Percentiles rank a stretch among this genome's conserved stretches.
phyloP scores from a whole-genome alignment of 2,888 invertebrate genomes.

The Acleris emargana region DNA sequence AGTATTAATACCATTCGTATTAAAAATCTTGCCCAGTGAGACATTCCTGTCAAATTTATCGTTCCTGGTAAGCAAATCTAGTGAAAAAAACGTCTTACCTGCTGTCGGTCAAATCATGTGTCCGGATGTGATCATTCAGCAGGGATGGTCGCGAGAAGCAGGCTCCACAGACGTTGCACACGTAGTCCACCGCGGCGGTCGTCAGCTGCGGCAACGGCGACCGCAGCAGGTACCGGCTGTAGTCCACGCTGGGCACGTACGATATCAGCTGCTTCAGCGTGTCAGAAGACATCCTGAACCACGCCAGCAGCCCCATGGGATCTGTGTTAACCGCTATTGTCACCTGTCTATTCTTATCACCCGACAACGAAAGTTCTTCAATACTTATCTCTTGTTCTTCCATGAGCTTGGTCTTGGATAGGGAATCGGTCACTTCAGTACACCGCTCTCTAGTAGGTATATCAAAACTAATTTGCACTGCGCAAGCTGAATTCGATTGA shows the following conservation, averaged over 20 bases:
- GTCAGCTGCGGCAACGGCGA: conserved; percentile 44
- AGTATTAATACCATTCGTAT: no score
- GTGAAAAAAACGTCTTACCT: conserved; percentile 50
- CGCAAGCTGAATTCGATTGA: conserved; percentile 43
- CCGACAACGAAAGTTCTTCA: conserved; percentile 41
- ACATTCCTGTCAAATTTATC: no score
- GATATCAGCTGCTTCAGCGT: conserved; percentile 60
- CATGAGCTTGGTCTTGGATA: conserved; percentile 42
- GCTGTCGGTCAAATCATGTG: conserved; percentile 56
- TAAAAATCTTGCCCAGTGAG: no score
- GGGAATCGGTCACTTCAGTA: conserved; percentile 60
- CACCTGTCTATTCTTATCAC: conserved; percentile 41
- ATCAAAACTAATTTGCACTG: conserved; percentile 54
- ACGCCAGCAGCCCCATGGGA: conserved; percentile 60
- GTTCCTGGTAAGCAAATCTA: not conserved
- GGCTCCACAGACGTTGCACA: conserved; percentile 69
- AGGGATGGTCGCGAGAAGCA: conserved; percentile 58
- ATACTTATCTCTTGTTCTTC: conserved; percentile 37
- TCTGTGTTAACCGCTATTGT: conserved; percentile 74
- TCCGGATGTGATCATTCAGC: conserved; percentile 63
- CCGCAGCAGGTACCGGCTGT: conserved; percentile 52
- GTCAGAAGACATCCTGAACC: conserved; percentile 63
- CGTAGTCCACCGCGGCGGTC: conserved; percentile 44
- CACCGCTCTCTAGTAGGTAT: conserved; percentile 62
- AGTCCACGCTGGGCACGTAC: conserved; percentile 59